Conservation (phyloP, 2,113 vertebrate species). For the Pituophis catenifer region DNA sequence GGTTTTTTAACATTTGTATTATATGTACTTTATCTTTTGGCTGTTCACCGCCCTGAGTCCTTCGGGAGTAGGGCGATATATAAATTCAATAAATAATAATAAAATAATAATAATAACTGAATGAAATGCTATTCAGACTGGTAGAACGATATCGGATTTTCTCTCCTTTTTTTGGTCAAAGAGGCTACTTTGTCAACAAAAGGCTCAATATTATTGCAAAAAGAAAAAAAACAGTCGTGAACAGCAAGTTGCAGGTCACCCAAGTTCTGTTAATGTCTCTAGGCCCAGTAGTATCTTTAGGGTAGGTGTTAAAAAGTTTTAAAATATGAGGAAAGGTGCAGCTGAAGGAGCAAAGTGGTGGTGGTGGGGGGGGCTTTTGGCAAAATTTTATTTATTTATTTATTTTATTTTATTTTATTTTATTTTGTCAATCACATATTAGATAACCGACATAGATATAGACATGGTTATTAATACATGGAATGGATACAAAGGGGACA, state of each 20-base stretch:
- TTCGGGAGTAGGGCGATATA: too few species aligned
- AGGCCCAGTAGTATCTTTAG: background rate
- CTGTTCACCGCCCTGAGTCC: too few species aligned
- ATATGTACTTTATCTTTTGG: too few species aligned
- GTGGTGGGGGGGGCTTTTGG: background rate
- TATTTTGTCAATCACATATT: too few species aligned
- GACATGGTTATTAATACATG: too few species aligned
- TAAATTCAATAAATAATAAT: too few species aligned
- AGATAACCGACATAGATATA: too few species aligned
- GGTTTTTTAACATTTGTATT: too few species aligned
- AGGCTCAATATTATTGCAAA: slow-evolving; percentile 6
- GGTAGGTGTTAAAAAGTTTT: background rate
- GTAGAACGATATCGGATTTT: background rate
- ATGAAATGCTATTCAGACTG: background rate
- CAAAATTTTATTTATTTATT: too few species aligned
- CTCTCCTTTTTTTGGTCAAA: background rate
- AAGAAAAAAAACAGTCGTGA: background rate
- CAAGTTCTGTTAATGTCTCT: background rate
- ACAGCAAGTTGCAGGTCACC: background rate
- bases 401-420: too few species aligned
- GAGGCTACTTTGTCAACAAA: background rate
- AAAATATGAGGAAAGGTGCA: background rate
- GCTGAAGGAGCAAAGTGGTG: background rate
- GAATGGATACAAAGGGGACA: too few species aligned
- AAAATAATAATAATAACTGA: background rate